phyloP scores from a whole-genome alignment of 2,888 invertebrate genomes.

The Anaspis maculata region DNA sequence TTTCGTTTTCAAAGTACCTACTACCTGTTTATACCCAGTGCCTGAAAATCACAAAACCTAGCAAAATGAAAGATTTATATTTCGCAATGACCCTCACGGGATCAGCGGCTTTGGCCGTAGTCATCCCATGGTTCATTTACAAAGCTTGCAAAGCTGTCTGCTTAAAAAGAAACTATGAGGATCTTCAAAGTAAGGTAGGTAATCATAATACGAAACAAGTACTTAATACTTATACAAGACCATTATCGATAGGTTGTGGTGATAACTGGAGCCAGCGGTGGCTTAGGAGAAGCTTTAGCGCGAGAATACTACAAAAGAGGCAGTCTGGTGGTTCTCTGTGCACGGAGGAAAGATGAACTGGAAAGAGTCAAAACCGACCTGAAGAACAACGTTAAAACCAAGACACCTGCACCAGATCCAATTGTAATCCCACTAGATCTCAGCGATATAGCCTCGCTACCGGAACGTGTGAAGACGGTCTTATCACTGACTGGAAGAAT shows the following conservation, averaged over 20 bases:
- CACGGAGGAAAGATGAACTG: constrained; percentile 69
- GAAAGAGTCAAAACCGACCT: constrained; percentile 72
- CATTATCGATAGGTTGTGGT: constrained; percentile 65
- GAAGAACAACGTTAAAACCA: constrained; percentile 53
- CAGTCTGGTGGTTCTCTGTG: constrained; percentile 75
- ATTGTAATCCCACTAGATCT: constrained; percentile 69
- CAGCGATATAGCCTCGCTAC: constrained; percentile 57
- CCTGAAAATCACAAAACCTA: too few relatives aligned
- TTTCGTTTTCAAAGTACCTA: too few relatives aligned
- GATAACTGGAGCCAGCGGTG: constrained; percentile 93
- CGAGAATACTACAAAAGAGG: constrained; percentile 77
- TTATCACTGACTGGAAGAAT: constrained; percentile 62
- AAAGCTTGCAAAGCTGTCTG: constrained; percentile 40
- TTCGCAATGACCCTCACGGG: too few relatives aligned
- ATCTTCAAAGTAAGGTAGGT: constrained; percentile 44
- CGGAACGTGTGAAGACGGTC: constrained; percentile 55
- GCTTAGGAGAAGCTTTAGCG: constrained; percentile 85
- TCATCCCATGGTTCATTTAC: constrained; percentile 43
- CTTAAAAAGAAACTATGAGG: constrained; percentile 40
- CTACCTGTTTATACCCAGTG: too few relatives aligned
- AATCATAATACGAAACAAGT: background rate
- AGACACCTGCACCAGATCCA: constrained; percentile 59
- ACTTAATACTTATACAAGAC: background rate
- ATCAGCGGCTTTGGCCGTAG: constrained; percentile 39
- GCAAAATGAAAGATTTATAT: too few relatives aligned